Conservation (phyloP, 2,797 vertebrate species). For the Neosalanx taihuensis region DNA sequence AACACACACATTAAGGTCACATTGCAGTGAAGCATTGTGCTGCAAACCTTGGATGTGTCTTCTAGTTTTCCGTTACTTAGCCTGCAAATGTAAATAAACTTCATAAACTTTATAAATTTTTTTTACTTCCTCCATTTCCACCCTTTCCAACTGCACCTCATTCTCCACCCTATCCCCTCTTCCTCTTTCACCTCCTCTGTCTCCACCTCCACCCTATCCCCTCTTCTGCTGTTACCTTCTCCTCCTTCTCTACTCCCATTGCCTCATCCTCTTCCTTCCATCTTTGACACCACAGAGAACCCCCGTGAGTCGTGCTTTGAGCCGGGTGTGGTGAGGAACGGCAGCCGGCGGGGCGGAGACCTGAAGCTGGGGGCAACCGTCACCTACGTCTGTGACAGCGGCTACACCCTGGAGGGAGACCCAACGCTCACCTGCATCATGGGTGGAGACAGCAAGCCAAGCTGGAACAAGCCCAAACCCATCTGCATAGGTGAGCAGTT, state of each 20-base stretch:
- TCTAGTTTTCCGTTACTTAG: no score
- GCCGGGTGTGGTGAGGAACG: constrained; percentile 88
- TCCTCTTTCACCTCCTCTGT: no score
- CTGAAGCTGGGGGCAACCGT: constrained; percentile 90
- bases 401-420: constrained; percentile 89
- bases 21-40: constrained; percentile 59
- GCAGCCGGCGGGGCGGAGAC: constrained; percentile 85
- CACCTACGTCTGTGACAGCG: constrained; percentile 92
- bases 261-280: neutral
- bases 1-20: constrained; percentile 25
- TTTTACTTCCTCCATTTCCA: no score
- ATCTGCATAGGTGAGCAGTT: constrained; percentile 86
- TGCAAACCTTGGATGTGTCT: constrained; percentile 67
- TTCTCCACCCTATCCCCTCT: no score
- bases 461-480: constrained; percentile 90
- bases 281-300: constrained; percentile 76
- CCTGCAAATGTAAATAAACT: no score
- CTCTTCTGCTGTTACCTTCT: no score
- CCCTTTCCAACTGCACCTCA: neutral
- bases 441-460: constrained; percentile 89
- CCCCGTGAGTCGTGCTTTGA: constrained; percentile 98
- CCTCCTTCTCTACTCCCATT: no score
- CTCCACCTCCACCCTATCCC: no score
- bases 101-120: no score
- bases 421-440: constrained; percentile 90